Evolutionary conservation across 2,888 invertebrate species (phyloP).

Genomic region (Epinotia bilunana): DNA sequence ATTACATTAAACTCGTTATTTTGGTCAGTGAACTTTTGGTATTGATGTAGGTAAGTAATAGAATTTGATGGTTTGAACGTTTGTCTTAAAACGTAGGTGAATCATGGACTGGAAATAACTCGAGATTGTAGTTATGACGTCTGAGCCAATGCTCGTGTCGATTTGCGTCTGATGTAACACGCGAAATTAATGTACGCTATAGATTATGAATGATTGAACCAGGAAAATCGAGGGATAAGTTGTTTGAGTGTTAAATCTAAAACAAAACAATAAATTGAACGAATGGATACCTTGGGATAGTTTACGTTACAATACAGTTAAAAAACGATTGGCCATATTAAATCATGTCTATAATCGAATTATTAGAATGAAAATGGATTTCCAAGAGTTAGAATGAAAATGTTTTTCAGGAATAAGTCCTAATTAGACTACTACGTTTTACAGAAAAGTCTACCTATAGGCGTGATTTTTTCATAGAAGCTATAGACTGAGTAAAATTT

Average conservation of each 20-base stretch:
- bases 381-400: too few relatives aligned
- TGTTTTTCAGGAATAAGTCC: too few relatives aligned
- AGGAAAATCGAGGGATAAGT: neutral
- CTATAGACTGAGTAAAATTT: too few relatives aligned
- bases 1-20: slow-evolving; percentile 52
- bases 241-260: neutral
- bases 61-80: slow-evolving; percentile 52
- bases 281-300: too few relatives aligned
- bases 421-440: too few relatives aligned
- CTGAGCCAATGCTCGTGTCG: slow-evolving; percentile 32
- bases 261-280: neutral
- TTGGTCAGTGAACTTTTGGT: slow-evolving; percentile 63
- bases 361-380: neutral
- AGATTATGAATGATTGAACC: slow-evolving; percentile 21
- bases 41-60: slow-evolving; percentile 43
- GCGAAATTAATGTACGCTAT: slow-evolving; percentile 33
- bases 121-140: slow-evolving; percentile 41
- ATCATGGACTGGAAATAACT: slow-evolving; percentile 39
- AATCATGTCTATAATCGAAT: too few relatives aligned
- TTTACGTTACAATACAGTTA: too few relatives aligned
- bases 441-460: too few relatives aligned
- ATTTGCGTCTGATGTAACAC: slow-evolving; percentile 30
- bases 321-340: too few relatives aligned
- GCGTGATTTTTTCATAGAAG: too few relatives aligned
- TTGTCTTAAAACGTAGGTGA: slow-evolving; percentile 56